phyloP scores from a whole-genome alignment of 2,888 invertebrate genomes.

The Ariolimax columbianus region DNA sequence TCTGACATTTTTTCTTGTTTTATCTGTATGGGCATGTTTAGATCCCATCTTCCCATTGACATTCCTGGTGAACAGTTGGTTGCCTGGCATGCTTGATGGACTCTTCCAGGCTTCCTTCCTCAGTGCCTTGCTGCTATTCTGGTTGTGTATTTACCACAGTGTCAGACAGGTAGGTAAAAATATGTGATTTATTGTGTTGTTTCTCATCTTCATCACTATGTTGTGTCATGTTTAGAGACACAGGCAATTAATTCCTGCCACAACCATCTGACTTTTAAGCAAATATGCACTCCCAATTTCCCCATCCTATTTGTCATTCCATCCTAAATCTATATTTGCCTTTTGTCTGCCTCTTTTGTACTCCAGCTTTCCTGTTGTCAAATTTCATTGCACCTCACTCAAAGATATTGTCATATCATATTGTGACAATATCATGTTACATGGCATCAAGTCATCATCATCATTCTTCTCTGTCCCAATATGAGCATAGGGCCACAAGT shows the following conservation, averaged over 20 bases:
- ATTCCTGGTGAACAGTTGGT: constrained; percentile 91
- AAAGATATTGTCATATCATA: neutral
- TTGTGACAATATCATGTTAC: neutral
- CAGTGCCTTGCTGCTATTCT: constrained; percentile 91
- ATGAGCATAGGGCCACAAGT: no score
- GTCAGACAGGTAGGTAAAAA: constrained; percentile 88
- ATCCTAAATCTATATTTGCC: no score
- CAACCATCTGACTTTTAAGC: no score
- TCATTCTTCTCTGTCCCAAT: no score
- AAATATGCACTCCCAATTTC: no score
- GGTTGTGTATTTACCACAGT: constrained; percentile 97
- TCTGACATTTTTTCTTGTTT: neutral
- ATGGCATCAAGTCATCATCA: neutral
- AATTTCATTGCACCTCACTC: no score
- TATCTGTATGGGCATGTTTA: constrained; percentile 78
- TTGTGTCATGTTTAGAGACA: no score
- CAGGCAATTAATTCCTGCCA: no score
- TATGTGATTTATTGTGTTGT: no score
- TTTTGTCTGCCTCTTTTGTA: no score
- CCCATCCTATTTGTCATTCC: no score
- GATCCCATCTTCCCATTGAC: constrained; percentile 96
- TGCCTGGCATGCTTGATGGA: constrained; percentile 94
- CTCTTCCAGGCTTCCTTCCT: constrained; percentile 93
- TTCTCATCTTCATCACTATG: no score
- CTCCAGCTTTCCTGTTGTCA: neutral